A percentile compares a stretch with the other conserved stretches of the same genome.
Evolutionary conservation across 1,140 invertebrate species (phyloP).

Genomic region (Drosophila parvula): DNA sequence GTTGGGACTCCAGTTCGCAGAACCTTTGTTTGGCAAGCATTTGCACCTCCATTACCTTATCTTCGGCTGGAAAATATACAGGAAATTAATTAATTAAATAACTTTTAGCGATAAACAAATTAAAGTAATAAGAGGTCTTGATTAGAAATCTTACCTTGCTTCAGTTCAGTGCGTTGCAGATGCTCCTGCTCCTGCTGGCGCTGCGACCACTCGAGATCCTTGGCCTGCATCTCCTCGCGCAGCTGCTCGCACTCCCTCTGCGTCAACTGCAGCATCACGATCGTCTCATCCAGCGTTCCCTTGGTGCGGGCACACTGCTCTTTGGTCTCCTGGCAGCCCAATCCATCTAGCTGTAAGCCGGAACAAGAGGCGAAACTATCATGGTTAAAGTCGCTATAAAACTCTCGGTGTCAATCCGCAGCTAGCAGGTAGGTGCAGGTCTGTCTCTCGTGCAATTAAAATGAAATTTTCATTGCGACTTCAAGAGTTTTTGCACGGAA

Average conservation of each 20-base stretch:
- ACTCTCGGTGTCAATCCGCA: background rate
- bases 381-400: constrained; percentile 41
- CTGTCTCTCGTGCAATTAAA: constrained; percentile 35
- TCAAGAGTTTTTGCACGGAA: constrained; percentile 45
- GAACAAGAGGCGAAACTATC: constrained; percentile 18
- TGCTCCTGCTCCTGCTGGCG: constrained; percentile 66
- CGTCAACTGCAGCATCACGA: constrained; percentile 85
- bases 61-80: constrained; percentile 48
- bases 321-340: constrained; percentile 85
- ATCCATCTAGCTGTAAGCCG: constrained; percentile 87
- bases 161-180: constrained; percentile 66
- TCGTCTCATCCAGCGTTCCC: constrained; percentile 84
- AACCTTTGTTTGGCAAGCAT: constrained; percentile 69
- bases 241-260: constrained; percentile 85
- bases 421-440: background rate
- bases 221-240: constrained; percentile 85
- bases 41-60: constrained; percentile 69
- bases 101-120: background rate
- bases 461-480: constrained; percentile 33
- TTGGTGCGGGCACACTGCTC: constrained; percentile 79
- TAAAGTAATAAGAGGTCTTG: background rate
- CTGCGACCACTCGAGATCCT: constrained; percentile 79
- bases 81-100: background rate
- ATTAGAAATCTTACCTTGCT: constrained; percentile 58
- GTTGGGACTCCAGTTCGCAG: constrained; percentile 61